These are phyloP conservation scores for Ptilodon capucinus DNA, from an alignment of 2,888 invertebrate species.

Conservation along the genomic window DNA sequence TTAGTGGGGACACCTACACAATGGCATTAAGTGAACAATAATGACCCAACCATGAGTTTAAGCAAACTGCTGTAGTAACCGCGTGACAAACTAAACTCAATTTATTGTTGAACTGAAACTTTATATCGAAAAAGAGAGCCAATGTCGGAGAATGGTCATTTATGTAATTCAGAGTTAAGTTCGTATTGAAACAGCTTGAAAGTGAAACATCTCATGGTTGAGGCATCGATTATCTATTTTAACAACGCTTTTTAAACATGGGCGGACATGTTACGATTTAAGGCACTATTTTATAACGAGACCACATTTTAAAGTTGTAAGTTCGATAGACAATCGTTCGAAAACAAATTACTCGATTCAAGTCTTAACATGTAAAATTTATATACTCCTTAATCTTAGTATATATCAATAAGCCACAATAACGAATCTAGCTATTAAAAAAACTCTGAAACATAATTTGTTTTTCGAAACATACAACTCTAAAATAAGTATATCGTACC, in stretches of 20 bases:
- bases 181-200: too few species aligned
- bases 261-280: conserved; percentile 73
- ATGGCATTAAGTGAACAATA: not conserved
- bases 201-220: not conserved
- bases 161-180: too few species aligned
- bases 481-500: conserved; percentile 21
- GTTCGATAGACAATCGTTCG: too few species aligned
- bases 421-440: too few species aligned
- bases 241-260: conserved; percentile 27
- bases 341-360: too few species aligned
- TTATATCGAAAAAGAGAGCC: too few species aligned
- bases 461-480: not conserved
- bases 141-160: too few species aligned
- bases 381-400: too few species aligned
- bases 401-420: too few species aligned
- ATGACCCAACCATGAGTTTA: not conserved
- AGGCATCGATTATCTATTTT: not conserved
- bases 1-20: not conserved
- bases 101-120: too few species aligned
- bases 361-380: too few species aligned
- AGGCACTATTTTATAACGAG: conserved; percentile 59
- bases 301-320: not conserved
- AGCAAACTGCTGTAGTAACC: not conserved
- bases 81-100: too few species aligned
- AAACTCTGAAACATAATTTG: not conserved